Evolutionary conservation across 1,140 invertebrate species (phyloP).

Genomic region (Samia ricini): DNA sequence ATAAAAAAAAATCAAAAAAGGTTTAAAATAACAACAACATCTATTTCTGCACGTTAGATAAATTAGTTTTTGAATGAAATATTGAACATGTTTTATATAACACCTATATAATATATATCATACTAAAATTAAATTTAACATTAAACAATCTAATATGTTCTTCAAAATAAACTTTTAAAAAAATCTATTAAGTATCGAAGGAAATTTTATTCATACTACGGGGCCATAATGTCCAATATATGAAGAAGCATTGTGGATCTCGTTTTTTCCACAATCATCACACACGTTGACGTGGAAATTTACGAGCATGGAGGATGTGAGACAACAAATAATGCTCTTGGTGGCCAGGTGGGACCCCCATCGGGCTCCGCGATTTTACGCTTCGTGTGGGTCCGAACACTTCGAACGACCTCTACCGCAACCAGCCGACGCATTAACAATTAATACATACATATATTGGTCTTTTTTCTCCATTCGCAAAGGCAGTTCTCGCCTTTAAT

Average conservation of each 20-base stretch:
- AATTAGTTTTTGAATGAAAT: too few relatives aligned
- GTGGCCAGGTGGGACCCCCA: conserved; percentile 61
- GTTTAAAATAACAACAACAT: neutral
- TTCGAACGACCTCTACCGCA: conserved; percentile 15
- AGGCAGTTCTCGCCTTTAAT: neutral
- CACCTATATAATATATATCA: neutral
- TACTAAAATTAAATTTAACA: neutral
- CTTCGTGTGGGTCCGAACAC: conserved; percentile 61
- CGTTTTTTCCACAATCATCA: conserved; percentile 71
- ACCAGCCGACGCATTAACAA: conserved; percentile 42
- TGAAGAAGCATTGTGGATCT: conserved; percentile 68
- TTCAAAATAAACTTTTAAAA: neutral
- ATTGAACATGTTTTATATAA: too few relatives aligned
- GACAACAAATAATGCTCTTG: conserved; percentile 72
- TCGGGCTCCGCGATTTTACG: conserved; percentile 71
- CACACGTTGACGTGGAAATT: conserved; percentile 75
- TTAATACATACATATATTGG: conserved; percentile 72
- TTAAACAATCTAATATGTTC: neutral
- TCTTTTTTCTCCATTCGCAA: conserved; percentile 3
- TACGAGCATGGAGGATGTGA: conserved; percentile 73
- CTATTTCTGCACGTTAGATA: too few relatives aligned
- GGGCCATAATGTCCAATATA: conserved; percentile 56
- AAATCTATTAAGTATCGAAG: neutral
- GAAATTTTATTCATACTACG: conserved; percentile 29
- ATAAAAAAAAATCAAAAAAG: neutral